Evolutionary conservation across 2,113 vertebrate species (phyloP), one percentile per base, ranked within the genome.

Genomic region (Conger conger): DNA sequence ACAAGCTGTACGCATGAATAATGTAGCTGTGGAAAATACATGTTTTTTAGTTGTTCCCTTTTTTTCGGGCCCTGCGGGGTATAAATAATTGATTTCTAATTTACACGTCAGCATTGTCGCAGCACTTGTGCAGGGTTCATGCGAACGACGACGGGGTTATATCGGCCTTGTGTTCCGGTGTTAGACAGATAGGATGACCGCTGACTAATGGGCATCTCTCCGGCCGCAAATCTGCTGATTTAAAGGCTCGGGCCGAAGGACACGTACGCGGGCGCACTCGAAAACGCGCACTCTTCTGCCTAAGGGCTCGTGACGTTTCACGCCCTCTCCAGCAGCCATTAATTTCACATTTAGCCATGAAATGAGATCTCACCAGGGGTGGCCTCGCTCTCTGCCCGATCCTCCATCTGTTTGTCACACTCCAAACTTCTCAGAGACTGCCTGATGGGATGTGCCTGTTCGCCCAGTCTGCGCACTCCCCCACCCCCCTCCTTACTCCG

Each of bases 71-170:
- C 23, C 4, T 13, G 30, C 33, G 79, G 60, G 42, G 42, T 35
- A 85, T 80, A 80, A 80, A 84, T 68, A 63, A 84, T 50, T 23
- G 57, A 80, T 80, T 81, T 79, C n/a, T 81, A 85, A 85, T 81
- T 73, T 76, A 82, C 53, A 30, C n/a, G 45, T 33, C 30, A 15
- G 38, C 79, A 81, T 81, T 81, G 60, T 81, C 68, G 27, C 35
- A 50, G 40, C 40, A 54, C 63, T 50, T 20, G 82, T 53, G 82
- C 11, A n/a, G 1, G 33, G 20, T 38, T 53, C 68, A 45, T 83
- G 45, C 82, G 15, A 27, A 50, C 37, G 40, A 42, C 23, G 36
- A 79, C 8, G 16, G 20, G 78, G 36, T 35, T 42, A 53, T 42
- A 81, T 30, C 27, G 42, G 27, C 40, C 40, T 1, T 17, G 42